Percentiles rank a stretch among this genome's conserved stretches.
Conservation (phyloP, 1,140 invertebrate species). For the Drosophila auraria region DNA sequence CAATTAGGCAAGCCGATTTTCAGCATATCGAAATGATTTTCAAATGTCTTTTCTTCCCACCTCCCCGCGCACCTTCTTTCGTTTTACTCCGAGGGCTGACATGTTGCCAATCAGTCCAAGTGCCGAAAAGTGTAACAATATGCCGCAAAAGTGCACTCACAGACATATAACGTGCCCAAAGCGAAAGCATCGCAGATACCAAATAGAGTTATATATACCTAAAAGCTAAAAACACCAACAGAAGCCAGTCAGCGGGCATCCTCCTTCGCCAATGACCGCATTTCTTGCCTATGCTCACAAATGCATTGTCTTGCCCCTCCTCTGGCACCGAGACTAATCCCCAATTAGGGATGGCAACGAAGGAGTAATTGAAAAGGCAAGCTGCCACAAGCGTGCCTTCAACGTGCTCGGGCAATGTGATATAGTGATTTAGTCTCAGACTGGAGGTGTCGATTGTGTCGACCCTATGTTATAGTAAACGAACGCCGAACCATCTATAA, state of each 20-base stretch:
- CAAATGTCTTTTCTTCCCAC: slow-evolving; percentile 4
- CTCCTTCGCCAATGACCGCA: slow-evolving; percentile 5
- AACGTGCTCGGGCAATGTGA: not conserved
- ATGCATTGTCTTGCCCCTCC: slow-evolving; percentile 58
- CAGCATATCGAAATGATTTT: slow-evolving; percentile 21
- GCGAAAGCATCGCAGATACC: slow-evolving; percentile 26
- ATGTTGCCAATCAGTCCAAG: slow-evolving; percentile 47
- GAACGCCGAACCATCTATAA: no score
- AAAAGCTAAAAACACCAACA: slow-evolving; percentile 65
- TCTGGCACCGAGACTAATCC: slow-evolving; percentile 13
- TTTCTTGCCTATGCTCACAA: slow-evolving; percentile 24
- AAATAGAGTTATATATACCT: slow-evolving; percentile 70
- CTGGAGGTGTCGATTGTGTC: no score
- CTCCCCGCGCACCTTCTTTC: not conserved
- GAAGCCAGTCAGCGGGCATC: slow-evolving; percentile 36
- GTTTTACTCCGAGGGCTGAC: slow-evolving; percentile 19
- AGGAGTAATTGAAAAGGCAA: not conserved
- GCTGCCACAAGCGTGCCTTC: not conserved
- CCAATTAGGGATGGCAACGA: slow-evolving; percentile 27
- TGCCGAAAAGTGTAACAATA: slow-evolving; percentile 25
- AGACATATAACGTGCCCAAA: not conserved
- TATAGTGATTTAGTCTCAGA: no score
- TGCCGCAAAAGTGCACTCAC: slow-evolving; percentile 21
- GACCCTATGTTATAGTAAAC: no score
- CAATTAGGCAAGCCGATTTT: slow-evolving; percentile 42